Conservation (phyloP, 2,113 vertebrate species). For the western clawed frog (Xenopus tropicalis) region UCB_Xtro_10.0 CM004450.2:60364501-60365000, state of each 20-base stretch:
- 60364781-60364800: conserved; percentile 38
- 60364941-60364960: conserved; percentile 45
- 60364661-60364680: conserved; percentile 24
- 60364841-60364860: conserved; percentile 44
- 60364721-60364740: conserved; percentile 45
- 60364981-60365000: conserved; percentile 40
- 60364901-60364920: conserved; percentile 44
- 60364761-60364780: conserved; percentile 40
- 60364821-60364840: conserved; percentile 34
- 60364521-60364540: too few species aligned
- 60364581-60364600: too few species aligned
- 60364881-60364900: conserved; percentile 42
- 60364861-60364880: conserved; percentile 46
- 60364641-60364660: conserved; percentile 25
- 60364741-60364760: conserved; percentile 43
- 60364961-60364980: conserved; percentile 45
- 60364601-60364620: neutral
- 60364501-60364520: too few species aligned
- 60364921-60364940: conserved; percentile 44
- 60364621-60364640: conserved; percentile 26
- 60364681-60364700: conserved; percentile 21
- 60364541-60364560: too few species aligned
- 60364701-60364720: conserved; percentile 43
- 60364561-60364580: neutral
- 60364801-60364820: conserved; percentile 43